Percentiles rank a stretch among this genome's conserved stretches.
phyloP scores from a whole-genome alignment of 2,888 invertebrate species.

The Sesia apiformis region DNA sequence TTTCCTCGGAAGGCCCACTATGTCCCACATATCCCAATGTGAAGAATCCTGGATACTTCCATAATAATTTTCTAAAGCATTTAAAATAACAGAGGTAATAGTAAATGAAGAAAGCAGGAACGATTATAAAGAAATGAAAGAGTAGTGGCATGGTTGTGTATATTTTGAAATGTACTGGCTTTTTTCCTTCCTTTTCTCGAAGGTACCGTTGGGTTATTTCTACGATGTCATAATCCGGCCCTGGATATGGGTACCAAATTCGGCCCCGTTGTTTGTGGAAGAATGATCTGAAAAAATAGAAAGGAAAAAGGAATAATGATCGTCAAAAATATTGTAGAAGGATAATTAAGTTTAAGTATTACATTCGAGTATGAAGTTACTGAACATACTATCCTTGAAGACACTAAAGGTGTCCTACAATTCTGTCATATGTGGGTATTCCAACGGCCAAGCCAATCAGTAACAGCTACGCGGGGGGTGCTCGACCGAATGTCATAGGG shows the following conservation, averaged over 20 bases:
- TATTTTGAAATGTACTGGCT: constrained; percentile 25
- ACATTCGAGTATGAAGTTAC: too few species aligned
- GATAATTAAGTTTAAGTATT: too few species aligned
- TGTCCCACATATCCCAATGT: constrained; percentile 35
- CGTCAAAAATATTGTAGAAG: too few species aligned
- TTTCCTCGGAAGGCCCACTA: constrained; percentile 33
- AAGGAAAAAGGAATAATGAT: too few species aligned
- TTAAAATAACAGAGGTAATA: constrained; percentile 31
- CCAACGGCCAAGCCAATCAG: too few species aligned
- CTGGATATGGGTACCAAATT: constrained; percentile 39
- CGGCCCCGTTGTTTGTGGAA: constrained; percentile 29
- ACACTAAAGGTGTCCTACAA: too few species aligned
- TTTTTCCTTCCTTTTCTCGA: constrained; percentile 21
- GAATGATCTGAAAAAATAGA: constrained; percentile 28
- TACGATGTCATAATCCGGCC: constrained; percentile 28
- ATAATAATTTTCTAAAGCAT: constrained; percentile 31
- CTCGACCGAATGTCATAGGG: too few species aligned
- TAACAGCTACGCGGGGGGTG: too few species aligned
- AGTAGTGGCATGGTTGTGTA: constrained; percentile 32
- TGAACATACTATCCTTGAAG: too few species aligned
- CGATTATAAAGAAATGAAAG: constrained; percentile 25
- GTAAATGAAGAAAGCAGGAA: constrained; percentile 28
- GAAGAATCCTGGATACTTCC: constrained; percentile 30
- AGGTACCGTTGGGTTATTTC: constrained; percentile 37
- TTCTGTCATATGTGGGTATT: too few species aligned